phyloP scores from a whole-genome alignment of 92 coral and sea anemone genomes.

The Epizoanthus scotinus region DNA sequence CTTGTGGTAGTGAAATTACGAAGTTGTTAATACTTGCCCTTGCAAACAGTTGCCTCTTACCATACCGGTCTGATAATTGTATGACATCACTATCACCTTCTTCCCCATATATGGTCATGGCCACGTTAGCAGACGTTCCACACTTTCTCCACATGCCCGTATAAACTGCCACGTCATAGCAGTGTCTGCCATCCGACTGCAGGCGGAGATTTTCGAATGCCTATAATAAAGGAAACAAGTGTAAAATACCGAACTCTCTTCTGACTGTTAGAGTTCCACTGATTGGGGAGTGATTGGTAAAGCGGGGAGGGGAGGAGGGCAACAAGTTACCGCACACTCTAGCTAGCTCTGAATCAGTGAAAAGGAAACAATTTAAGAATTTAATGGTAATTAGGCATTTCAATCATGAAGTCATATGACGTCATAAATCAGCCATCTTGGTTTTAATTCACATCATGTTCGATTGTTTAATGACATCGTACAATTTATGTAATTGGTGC shows the following conservation, averaged over 20 bases:
- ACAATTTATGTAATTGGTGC: no score
- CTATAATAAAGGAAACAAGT: slow-evolving; percentile 35
- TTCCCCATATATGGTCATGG: slow-evolving; percentile 70
- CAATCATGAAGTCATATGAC: no score
- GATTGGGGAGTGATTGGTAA: no score
- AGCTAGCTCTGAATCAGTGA: no score
- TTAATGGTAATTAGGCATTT: no score
- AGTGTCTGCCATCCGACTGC: slow-evolving; percentile 58
- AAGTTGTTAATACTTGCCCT: slow-evolving; percentile 83
- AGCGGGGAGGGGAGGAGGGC: no score
- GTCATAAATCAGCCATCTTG: no score
- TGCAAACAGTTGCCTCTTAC: slow-evolving; percentile 72
- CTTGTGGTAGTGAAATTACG: slow-evolving; percentile 69
- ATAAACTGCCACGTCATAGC: slow-evolving; percentile 78
- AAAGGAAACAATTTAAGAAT: no score
- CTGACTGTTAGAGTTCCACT: no score
- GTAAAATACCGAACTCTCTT: not conserved
- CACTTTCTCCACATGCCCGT: slow-evolving; percentile 90
- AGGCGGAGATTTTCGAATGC: slow-evolving; percentile 86
- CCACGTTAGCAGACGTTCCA: slow-evolving; percentile 92
- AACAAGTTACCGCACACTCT: no score
- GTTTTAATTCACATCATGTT: no score
- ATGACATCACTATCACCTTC: slow-evolving; percentile 71
- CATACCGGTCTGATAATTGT: slow-evolving; percentile 68
- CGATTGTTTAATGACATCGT: no score